Conservation (phyloP, 2,797 vertebrate genomes). For the Trachops cirrhosus region DNA sequence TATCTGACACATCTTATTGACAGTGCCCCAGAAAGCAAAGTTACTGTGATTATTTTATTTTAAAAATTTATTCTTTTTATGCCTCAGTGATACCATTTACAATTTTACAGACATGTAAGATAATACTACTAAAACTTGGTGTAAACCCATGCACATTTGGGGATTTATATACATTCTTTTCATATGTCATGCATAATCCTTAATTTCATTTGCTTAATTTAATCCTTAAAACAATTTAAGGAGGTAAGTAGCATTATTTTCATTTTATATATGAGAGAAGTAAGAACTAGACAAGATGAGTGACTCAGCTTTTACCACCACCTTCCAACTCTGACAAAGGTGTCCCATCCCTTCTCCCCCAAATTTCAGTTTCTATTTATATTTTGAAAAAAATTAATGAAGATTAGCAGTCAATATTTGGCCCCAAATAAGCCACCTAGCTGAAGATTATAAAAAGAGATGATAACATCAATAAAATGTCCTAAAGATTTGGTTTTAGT, state of each 20-base stretch:
- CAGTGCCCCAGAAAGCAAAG: not conserved
- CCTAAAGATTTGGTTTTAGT: not conserved
- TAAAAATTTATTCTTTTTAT: not conserved
- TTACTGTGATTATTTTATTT: not conserved
- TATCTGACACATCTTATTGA: not conserved
- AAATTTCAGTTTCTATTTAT: not conserved
- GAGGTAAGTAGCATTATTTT: not conserved
- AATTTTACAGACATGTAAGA: not conserved
- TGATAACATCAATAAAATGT: not conserved
- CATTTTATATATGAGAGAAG: not conserved
- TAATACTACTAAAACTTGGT: not conserved
- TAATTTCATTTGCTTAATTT: slow-evolving; percentile 27
- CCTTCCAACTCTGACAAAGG: not conserved
- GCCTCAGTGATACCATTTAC: not conserved
- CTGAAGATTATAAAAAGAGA: not conserved
- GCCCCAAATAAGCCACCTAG: not conserved
- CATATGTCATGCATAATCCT: not conserved
- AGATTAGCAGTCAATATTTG: not conserved
- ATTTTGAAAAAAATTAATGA: not conserved
- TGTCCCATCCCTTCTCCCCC: not conserved
- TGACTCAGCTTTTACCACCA: not conserved
- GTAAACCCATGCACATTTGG: not conserved
- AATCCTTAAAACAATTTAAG: not conserved
- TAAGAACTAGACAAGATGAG: not conserved
- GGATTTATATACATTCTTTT: not conserved